Evolutionary conservation across 2,113 vertebrate species (phyloP).

Genomic region (Corvus hawaiiensis): DNA sequence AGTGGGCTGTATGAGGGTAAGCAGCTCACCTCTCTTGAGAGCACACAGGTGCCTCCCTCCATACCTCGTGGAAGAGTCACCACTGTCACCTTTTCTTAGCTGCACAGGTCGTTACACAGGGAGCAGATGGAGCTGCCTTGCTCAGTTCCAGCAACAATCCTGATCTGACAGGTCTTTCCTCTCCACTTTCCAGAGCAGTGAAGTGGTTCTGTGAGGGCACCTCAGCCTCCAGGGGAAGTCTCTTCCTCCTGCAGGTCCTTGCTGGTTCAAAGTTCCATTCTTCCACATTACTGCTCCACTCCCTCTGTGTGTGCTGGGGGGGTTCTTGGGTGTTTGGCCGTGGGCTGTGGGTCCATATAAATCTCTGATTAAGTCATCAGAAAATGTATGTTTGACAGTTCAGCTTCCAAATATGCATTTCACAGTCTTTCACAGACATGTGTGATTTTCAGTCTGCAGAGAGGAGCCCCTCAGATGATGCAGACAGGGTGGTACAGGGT

Average conservation of each 20-base stretch:
- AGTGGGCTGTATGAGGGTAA: background rate
- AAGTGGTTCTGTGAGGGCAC: background rate
- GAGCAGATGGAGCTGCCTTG: background rate
- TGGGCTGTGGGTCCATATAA: background rate
- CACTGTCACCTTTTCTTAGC: background rate
- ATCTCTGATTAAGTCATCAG: background rate
- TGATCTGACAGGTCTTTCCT: background rate
- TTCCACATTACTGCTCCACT: background rate
- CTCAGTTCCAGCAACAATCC: background rate
- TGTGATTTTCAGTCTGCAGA: background rate
- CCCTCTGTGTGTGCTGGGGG: too few relatives aligned
- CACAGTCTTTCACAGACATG: background rate
- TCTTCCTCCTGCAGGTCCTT: background rate
- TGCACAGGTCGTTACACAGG: background rate
- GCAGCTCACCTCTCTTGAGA: background rate
- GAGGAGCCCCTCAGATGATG: background rate
- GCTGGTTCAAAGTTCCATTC: background rate
- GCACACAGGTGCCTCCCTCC: background rate
- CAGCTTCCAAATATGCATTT: background rate
- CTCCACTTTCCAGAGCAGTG: background rate
- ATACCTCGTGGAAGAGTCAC: background rate
- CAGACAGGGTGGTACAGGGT: background rate
- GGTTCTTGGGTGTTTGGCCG: background rate
- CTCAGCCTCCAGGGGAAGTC: background rate
- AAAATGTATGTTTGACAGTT: background rate